Evolutionary conservation across 2,888 invertebrate genomes (phyloP), one percentile per base, ranked within the genome.

Genomic region (Drosophila anceps): DNA sequence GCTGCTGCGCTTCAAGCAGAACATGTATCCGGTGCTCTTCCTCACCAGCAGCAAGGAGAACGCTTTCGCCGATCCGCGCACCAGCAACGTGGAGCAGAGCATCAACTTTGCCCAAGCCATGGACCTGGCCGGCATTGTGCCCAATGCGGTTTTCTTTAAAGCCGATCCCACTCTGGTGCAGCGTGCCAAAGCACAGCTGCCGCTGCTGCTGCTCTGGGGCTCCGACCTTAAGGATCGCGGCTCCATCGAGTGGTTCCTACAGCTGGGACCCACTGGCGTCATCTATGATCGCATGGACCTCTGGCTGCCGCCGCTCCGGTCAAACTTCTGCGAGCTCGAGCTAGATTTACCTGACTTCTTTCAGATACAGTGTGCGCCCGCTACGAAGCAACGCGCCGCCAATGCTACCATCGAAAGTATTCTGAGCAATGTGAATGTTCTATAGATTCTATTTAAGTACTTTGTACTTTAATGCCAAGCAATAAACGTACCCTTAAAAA

Each of bases 131-230:
- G 98, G 98, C 13, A 95, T 98, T 72, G 97, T 97, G 63, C 98
- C 97, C 31, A 98, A 98, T 92, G 96, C 98, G 0, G 98, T 98
- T 91, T 98, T 98, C 91, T 94, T 98, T 70, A 94, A 98, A 35
- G 93, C 96, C 55, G 96, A 98, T 93, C 95, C 96, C 0, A 94
- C 94, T 6, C 95, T 96, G 94, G 95, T 95, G n/a, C 72, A 85
- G 24, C 92, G 96, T 55, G 97, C 96, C 0, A 95, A 95, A 67
- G 95, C 96, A 76, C 95, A 96, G 37, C 96, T 96, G 15, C 94
- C 98, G 58, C 95, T 98, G 5, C 95, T 98, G 61, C 98, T 99
- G 93, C 97, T 98, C 80, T 99, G 99, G 99, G 99, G 99, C 20
- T 98, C 98, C 73, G 97, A 98, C 84, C 96, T 98, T 88, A 98